Evolutionary conservation across 2,888 invertebrate genomes (phyloP).

Genomic region (Chalcis sispes): DNA sequence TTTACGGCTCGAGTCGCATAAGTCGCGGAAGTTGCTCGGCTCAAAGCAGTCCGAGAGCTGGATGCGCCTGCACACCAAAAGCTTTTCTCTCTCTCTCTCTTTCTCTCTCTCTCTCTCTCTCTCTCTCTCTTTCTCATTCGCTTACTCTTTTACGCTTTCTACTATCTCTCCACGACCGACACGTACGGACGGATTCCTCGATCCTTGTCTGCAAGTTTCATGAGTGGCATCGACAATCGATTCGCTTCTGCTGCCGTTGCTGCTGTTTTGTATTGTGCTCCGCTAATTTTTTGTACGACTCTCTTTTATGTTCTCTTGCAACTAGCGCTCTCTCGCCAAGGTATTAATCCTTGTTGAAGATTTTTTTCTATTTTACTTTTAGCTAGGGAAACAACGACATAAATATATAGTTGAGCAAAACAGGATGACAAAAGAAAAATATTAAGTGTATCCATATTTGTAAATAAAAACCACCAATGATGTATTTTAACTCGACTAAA

Average conservation of each 20-base stretch:
- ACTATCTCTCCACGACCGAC: neutral
- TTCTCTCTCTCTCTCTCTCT: neutral
- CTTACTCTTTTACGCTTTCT: neutral
- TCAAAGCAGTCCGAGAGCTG: conserved; percentile 38
- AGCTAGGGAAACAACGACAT: neutral
- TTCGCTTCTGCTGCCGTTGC: conserved; percentile 20
- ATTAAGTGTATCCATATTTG: too few species aligned
- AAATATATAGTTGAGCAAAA: too few species aligned
- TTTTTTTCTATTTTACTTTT: conserved; percentile 1
- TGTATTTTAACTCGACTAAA: too few species aligned
- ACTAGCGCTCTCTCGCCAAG: conserved; percentile 13
- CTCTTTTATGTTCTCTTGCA: conserved; percentile 4
- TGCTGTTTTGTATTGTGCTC: neutral
- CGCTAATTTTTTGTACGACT: conserved; percentile 11
- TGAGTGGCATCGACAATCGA: conserved; percentile 56
- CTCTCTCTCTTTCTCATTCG: neutral
- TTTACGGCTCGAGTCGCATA: conserved; percentile 52
- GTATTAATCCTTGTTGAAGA: conserved; percentile 19
- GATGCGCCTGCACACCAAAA: conserved; percentile 13
- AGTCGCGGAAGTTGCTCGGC: conserved; percentile 55
- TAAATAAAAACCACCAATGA: too few species aligned
- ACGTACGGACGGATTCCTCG: conserved; percentile 45
- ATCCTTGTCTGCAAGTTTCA: conserved; percentile 47
- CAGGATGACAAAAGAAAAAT: too few species aligned
- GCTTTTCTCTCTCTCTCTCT: neutral